phyloP scores from a whole-genome alignment of 2,797 vertebrate species.

The Percopsis omiscomaycus region DNA sequence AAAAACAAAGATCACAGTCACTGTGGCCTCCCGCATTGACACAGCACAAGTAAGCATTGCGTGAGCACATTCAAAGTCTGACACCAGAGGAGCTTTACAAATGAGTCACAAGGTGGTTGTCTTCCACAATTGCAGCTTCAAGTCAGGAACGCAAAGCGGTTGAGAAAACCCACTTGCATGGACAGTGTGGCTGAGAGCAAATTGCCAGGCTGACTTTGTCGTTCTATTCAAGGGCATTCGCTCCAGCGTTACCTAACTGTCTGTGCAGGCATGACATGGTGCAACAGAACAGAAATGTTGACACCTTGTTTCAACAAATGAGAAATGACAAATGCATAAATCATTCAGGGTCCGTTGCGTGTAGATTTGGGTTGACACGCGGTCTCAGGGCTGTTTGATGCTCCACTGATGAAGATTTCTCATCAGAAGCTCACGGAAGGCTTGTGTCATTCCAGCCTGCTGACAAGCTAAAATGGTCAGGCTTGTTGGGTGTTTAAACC shows the following conservation, averaged over 20 bases:
- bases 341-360: slow-evolving; percentile 73
- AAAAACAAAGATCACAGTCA: slow-evolving; percentile 9
- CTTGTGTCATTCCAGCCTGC: slow-evolving; percentile 18
- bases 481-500: slow-evolving; percentile 8
- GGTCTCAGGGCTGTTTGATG: slow-evolving; percentile 55
- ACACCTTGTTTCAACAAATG: slow-evolving; percentile 80
- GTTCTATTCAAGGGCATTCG: slow-evolving; percentile 68
- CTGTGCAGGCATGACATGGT: slow-evolving; percentile 60
- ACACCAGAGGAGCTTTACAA: slow-evolving; percentile 30
- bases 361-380: slow-evolving; percentile 66
- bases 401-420: slow-evolving; percentile 60
- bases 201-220: slow-evolving; percentile 63
- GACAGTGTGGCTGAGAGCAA: slow-evolving; percentile 23
- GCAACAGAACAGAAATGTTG: slow-evolving; percentile 66
- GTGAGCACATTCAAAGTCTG: background rate
- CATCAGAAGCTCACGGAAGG: slow-evolving; percentile 27
- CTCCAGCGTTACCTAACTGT: slow-evolving; percentile 52
- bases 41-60: background rate
- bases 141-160: slow-evolving; percentile 20
- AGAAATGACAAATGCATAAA: slow-evolving; percentile 81
- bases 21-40: background rate
- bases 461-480: slow-evolving; percentile 37
- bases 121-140: slow-evolving; percentile 20
- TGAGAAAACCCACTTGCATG: slow-evolving; percentile 10
- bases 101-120: slow-evolving; percentile 35